phyloP scores from a whole-genome alignment of 1,140 invertebrate species.

The Condylostylus longicornis region DNA sequence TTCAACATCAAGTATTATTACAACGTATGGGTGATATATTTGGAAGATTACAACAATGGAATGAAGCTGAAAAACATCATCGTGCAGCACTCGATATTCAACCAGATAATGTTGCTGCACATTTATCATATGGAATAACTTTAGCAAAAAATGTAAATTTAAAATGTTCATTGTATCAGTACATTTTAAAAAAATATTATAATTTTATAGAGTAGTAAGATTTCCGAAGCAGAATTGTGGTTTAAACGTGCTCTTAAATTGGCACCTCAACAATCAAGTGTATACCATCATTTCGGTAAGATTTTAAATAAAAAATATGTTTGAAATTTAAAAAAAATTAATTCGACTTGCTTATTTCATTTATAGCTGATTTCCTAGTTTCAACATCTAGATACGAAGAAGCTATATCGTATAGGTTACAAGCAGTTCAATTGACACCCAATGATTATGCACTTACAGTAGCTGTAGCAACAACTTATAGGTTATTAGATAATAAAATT shows the following conservation, averaged over 20 bases:
- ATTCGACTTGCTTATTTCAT: neutral
- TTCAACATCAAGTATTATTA: slow-evolving; percentile 48
- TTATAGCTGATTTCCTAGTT: slow-evolving; percentile 70
- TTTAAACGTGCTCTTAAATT: slow-evolving; percentile 69
- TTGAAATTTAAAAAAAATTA: neutral
- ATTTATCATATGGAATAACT: slow-evolving; percentile 82
- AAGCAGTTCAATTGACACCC: slow-evolving; percentile 57
- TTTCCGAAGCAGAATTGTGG: slow-evolving; percentile 75
- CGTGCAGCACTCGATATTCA: slow-evolving; percentile 62
- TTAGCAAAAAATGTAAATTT: slow-evolving; percentile 72
- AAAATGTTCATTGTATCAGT: neutral
- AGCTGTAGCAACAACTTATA: slow-evolving; percentile 68
- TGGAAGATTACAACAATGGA: slow-evolving; percentile 59
- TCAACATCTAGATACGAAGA: slow-evolving; percentile 60
- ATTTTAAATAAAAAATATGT: slow-evolving; percentile 7
- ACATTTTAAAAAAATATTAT: neutral
- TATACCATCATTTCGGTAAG: slow-evolving; percentile 75
- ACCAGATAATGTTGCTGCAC: slow-evolving; percentile 74
- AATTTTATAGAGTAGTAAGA: slow-evolving; percentile 51
- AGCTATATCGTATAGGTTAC: slow-evolving; percentile 62
- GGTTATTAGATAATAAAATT: slow-evolving; percentile 56
- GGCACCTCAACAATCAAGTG: slow-evolving; percentile 66
- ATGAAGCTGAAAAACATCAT: slow-evolving; percentile 72
- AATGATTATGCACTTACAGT: slow-evolving; percentile 70
- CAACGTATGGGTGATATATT: slow-evolving; percentile 57